A percentile compares a stretch with the other conserved stretches of the same genome.
phyloP scores from a whole-genome alignment of 2,888 invertebrate genomes.

The Calephelis perditalis region DNA sequence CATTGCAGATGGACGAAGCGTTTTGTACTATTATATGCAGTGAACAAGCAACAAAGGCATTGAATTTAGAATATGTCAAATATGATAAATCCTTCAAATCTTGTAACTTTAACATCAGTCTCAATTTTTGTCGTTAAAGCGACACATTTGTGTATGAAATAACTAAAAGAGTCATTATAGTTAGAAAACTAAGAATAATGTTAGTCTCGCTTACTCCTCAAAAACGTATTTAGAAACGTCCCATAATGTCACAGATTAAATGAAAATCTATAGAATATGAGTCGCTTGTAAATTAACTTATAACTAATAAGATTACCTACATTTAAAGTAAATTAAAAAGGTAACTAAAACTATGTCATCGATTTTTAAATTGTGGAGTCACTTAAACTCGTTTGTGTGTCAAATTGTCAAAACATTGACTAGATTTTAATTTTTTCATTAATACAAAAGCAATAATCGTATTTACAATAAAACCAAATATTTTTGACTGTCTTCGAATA shows the following conservation, averaged over 20 bases:
- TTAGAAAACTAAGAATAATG: neutral
- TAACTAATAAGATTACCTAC: slow-evolving; percentile 32
- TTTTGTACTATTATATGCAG: slow-evolving; percentile 50
- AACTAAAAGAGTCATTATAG: neutral
- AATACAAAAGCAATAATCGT: neutral
- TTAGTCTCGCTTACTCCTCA: neutral
- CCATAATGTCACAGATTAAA: slow-evolving; percentile 5
- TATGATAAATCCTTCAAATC: slow-evolving; percentile 54
- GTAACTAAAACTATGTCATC: slow-evolving; percentile 29
- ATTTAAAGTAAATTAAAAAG: slow-evolving; percentile 40
- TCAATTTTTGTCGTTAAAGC: slow-evolving; percentile 5
- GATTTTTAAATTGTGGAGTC: neutral
- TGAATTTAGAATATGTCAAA: too few species aligned
- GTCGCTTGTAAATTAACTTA: slow-evolving; percentile 73
- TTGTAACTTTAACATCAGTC: slow-evolving; percentile 6
- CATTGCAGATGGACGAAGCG: slow-evolving; percentile 51
- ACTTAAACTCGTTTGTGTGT: neutral
- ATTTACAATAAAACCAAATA: slow-evolving; percentile 3
- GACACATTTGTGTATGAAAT: slow-evolving; percentile 2
- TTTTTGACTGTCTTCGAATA: neutral
- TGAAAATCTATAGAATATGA: slow-evolving; percentile 40
- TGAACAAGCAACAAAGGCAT: too few species aligned
- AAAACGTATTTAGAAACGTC: slow-evolving; percentile 1
- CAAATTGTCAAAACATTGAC: slow-evolving; percentile 4
- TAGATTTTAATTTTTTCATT: neutral